A percentile compares a stretch with the other conserved stretches of the same genome.
phyloP scores from a whole-genome alignment of 1,140 invertebrate genomes.

The Diachasma alloeum region DNA sequence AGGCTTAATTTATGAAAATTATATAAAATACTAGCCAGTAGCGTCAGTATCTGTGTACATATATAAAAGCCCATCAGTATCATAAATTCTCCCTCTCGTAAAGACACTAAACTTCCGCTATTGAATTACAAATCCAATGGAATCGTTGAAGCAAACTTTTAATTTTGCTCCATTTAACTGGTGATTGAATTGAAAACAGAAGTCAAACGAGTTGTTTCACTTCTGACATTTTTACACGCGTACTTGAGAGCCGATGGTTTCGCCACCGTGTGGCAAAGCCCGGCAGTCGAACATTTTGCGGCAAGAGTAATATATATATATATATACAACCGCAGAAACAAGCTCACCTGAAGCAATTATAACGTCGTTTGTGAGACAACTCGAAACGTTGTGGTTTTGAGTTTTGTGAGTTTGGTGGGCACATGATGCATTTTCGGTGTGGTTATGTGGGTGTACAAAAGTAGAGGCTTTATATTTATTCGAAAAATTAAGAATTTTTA shows the following conservation, averaged over 20 bases:
- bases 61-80: not conserved
- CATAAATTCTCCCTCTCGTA: not conserved
- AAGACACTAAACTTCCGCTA: not conserved
- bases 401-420: not conserved
- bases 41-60: not conserved
- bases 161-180: not conserved
- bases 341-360: slow-evolving; percentile 33
- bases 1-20: slow-evolving; percentile 53
- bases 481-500: not conserved
- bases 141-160: not conserved
- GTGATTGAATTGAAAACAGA: slow-evolving; percentile 27
- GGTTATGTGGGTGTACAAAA: not conserved
- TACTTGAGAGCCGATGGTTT: not conserved
- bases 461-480: not conserved
- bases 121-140: not conserved
- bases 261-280: not conserved
- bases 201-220: slow-evolving; percentile 17
- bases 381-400: slow-evolving; percentile 25
- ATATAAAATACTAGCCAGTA: slow-evolving; percentile 46
- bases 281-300: not conserved
- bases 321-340: slow-evolving; percentile 16
- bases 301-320: not conserved
- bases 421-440: not conserved
- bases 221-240: slow-evolving; percentile 14
- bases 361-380: slow-evolving; percentile 21